Evolutionary conservation across 2,113 vertebrate genomes (phyloP), one percentile per base, ranked within the genome.

Genomic region (Anoplopoma fimbria): DNA sequence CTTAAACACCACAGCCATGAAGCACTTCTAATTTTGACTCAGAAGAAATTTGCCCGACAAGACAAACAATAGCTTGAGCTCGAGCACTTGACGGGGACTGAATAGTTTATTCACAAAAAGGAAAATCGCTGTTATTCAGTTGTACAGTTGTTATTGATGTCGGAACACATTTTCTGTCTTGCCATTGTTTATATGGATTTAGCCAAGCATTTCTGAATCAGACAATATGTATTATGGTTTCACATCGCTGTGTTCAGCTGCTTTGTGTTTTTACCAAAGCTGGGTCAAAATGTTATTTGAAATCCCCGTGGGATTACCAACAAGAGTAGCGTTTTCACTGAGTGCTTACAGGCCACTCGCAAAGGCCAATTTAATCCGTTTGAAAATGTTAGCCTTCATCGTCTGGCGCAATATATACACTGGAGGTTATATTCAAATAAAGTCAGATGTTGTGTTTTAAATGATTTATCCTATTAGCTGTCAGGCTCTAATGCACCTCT

Each of bases 251-350:
- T 72, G 63, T 64, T 83, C n/a, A 0, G 15, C 40, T 79, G 70
- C 71, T 77, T 87, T 67, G 58, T 89, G 67, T 73, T 82, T 81
- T 75, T 62, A 76, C 80, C 29, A 81, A 81, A 88, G 88, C 86
- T 68, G 86, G 82, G 75, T 92, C 77, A 87, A 53, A 82, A 61
- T 84, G 72, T 85, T 67, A 63, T 49, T 70, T 78, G 19, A 81
- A 77, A 88, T 86, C 81, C 83, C 49, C 9, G 1, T 1, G 17
- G 86, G 85, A 84, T 87, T 87, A 87, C 75, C 33, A 72, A 63
- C 84, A 61, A 49, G 63, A 62, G 73, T 51, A 58, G 53, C 47
- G 17, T 87, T 87, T 77, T 51, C 65, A 69, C 29, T 1, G 67
- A 67, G 25, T 61, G 64, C 73, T 60, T 47, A 58, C 82, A 75